These are phyloP conservation scores for Polydrusus pterygomalis DNA, from an alignment of 2,888 invertebrate genomes.

Conservation along the genomic window DNA sequence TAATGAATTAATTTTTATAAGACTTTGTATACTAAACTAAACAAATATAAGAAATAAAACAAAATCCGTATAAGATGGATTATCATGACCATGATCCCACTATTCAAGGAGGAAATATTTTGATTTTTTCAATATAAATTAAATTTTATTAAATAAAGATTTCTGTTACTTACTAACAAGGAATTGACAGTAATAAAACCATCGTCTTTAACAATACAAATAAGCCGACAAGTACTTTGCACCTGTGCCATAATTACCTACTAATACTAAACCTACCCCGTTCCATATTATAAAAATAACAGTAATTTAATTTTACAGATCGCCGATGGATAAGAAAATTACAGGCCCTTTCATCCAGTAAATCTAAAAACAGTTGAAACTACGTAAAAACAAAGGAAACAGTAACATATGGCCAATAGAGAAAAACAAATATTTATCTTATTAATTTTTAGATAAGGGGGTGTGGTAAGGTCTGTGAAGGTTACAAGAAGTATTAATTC, in stretches of 20 bases:
- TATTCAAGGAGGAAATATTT: too few relatives aligned
- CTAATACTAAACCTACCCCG: background rate
- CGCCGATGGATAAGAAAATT: constrained; percentile 23
- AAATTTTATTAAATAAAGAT: too few relatives aligned
- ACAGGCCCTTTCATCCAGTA: constrained; percentile 1
- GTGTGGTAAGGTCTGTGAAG: constrained; percentile 20
- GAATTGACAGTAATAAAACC: too few relatives aligned
- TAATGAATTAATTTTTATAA: too few relatives aligned
- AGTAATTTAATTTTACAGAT: constrained; percentile 18
- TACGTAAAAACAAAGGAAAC: constrained; percentile 22
- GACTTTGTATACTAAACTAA: too few relatives aligned
- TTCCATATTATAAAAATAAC: constrained; percentile 20
- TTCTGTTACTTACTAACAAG: too few relatives aligned
- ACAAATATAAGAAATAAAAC: too few relatives aligned
- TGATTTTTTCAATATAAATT: too few relatives aligned
- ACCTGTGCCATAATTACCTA: background rate
- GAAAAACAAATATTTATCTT: constrained; percentile 36
- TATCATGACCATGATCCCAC: too few relatives aligned
- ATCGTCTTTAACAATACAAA: too few relatives aligned
- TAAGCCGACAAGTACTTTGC: too few relatives aligned
- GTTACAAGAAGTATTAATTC: constrained; percentile 44
- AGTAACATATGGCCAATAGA: constrained; percentile 19
- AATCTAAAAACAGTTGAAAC: constrained; percentile 25
- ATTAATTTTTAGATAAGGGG: constrained; percentile 29
- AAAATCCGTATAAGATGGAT: too few relatives aligned